Percentiles rank a stretch among this genome's conserved stretches.
Evolutionary conservation across 2,113 vertebrate genomes (phyloP).

Genomic region (Tyrannus savana): DNA sequence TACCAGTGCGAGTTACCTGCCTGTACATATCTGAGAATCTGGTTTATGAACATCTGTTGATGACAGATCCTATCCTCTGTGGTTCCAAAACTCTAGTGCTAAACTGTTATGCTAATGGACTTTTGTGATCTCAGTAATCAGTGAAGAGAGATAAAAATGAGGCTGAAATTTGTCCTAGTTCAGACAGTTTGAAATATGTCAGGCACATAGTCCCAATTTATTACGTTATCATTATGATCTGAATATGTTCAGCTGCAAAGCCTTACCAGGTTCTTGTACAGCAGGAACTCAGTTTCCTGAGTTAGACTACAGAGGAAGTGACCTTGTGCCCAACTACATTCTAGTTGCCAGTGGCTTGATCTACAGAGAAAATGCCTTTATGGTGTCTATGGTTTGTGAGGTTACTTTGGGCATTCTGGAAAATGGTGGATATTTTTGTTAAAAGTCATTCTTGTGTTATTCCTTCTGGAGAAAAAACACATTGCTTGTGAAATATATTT

Average conservation of each 20-base stretch:
- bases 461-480: background rate
- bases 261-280: background rate
- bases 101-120: background rate
- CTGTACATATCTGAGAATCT: rapidly evolving
- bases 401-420: background rate
- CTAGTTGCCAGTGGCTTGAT: background rate
- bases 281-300: constrained; percentile 16
- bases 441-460: background rate
- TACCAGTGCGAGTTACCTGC: background rate
- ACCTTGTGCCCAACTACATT: constrained; percentile 3
- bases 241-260: background rate
- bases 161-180: background rate
- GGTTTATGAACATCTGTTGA: background rate
- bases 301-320: constrained; percentile 17
- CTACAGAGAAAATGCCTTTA: background rate
- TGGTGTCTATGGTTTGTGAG: background rate
- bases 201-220: background rate
- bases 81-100: background rate
- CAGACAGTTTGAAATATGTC: background rate
- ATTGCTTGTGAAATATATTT: background rate
- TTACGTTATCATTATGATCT: background rate
- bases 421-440: background rate
- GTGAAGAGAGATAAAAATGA: background rate
- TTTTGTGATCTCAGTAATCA: background rate
- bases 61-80: background rate